Evolutionary conservation across 2,797 vertebrate genomes (phyloP).

Genomic region (Spatula versicolor): DNA sequence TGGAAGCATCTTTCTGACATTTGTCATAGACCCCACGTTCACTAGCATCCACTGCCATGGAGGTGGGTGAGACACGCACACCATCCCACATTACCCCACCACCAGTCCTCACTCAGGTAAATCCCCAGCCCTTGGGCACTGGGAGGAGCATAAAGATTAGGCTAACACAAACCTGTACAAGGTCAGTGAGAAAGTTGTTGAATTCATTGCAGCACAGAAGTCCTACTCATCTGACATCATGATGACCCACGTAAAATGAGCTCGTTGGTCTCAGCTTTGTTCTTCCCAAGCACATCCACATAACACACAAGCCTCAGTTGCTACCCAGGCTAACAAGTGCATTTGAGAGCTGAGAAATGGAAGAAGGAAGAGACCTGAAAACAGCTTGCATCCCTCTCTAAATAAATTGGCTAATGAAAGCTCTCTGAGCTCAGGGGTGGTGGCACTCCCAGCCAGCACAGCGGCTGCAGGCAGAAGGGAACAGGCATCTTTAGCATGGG

Average conservation of each 20-base stretch:
- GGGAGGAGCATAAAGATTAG: neutral
- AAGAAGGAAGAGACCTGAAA: neutral
- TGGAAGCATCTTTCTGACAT: neutral
- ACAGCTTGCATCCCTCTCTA: neutral
- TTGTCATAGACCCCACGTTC: neutral
- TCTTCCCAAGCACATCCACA: neutral
- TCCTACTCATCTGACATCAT: neutral
- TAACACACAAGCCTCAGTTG: neutral
- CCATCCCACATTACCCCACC: neutral
- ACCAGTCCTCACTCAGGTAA: neutral
- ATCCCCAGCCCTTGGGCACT: neutral
- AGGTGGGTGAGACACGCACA: neutral
- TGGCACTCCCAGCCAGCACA: neutral
- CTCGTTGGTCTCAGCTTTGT: neutral
- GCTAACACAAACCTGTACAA: accelerated
- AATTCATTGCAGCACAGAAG: neutral
- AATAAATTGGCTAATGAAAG: neutral
- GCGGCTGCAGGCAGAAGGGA: neutral
- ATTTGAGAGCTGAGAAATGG: neutral
- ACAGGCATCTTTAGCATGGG: neutral
- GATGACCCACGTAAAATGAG: accelerated
- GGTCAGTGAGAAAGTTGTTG: neutral
- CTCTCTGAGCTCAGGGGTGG: neutral
- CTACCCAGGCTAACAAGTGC: neutral
- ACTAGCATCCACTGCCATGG: neutral